Conservation (phyloP, 2,888 invertebrate species). For the Andrena praecox region DNA sequence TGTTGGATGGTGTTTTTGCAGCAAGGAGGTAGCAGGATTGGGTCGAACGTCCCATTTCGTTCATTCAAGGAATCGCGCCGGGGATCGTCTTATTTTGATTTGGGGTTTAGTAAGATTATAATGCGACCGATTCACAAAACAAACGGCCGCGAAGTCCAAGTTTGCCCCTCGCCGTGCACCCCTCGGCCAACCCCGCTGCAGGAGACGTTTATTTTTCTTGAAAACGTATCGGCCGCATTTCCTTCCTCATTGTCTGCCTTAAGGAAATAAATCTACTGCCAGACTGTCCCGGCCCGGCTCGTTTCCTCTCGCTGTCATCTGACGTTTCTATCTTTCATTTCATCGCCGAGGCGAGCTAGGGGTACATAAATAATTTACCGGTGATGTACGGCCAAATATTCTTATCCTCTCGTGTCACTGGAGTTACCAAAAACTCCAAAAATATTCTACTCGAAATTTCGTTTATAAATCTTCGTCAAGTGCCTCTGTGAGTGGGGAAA, state of each 20-base stretch:
- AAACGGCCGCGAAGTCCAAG: conserved; percentile 67
- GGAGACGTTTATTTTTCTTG: conserved; percentile 79
- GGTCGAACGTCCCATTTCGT: background rate
- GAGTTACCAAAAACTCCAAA: no score
- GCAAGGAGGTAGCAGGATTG: background rate
- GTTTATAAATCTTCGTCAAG: no score
- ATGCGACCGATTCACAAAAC: conserved; percentile 71
- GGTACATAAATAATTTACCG: conserved; percentile 16
- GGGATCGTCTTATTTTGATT: conserved; percentile 59
- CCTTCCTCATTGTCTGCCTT: conserved; percentile 80
- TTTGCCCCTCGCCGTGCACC: conserved; percentile 51
- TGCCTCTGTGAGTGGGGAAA: no score
- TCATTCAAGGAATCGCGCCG: background rate
- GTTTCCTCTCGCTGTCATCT: conserved; percentile 59
- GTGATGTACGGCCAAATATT: background rate
- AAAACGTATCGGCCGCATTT: conserved; percentile 80
- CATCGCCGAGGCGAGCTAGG: background rate
- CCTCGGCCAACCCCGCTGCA: conserved; percentile 40
- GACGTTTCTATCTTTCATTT: conserved; percentile 20
- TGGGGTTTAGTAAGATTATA: conserved; percentile 65
- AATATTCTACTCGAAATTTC: no score
- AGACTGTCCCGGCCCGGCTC: conserved; percentile 55
- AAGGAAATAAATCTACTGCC: conserved; percentile 77
- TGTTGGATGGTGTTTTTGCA: background rate
- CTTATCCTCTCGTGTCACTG: background rate